Conservation (phyloP, 1,140 invertebrate genomes). For the Leptonema lineaticorne region DNA sequence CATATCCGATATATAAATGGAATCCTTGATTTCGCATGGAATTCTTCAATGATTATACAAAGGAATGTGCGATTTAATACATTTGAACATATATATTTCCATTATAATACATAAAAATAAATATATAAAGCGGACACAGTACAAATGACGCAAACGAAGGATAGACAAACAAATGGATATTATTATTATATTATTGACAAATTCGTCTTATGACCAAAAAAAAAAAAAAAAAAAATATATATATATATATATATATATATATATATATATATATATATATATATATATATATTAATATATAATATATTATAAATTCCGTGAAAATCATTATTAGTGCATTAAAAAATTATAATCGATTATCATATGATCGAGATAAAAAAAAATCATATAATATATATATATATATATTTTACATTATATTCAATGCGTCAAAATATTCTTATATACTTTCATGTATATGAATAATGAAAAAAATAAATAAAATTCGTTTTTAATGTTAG, state of each 20-base stretch:
- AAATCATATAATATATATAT: no score
- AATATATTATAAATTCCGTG: background rate
- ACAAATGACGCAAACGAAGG: constrained; percentile 12
- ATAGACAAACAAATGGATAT: constrained; percentile 25
- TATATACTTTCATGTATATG: background rate
- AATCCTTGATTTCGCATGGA: no score
- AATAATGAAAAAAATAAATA: constrained; percentile 1
- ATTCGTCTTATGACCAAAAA: constrained; percentile 27
- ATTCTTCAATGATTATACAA: no score
- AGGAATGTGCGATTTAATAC: no score
- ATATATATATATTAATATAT: no score
- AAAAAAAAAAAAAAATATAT: background rate
- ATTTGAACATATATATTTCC: no score
- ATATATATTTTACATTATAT: background rate
- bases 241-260: no score
- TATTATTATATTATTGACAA: no score
- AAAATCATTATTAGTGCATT: background rate
- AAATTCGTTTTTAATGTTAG: background rate
- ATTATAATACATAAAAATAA: no score
- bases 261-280: no score
- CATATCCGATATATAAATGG: no score
- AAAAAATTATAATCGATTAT: background rate
- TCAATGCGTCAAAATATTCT: background rate
- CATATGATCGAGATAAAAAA: background rate
- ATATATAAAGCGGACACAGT: constrained; percentile 23